phyloP scores from a whole-genome alignment of 2,888 invertebrate genomes.

The Lasioglossum calceatum region DNA sequence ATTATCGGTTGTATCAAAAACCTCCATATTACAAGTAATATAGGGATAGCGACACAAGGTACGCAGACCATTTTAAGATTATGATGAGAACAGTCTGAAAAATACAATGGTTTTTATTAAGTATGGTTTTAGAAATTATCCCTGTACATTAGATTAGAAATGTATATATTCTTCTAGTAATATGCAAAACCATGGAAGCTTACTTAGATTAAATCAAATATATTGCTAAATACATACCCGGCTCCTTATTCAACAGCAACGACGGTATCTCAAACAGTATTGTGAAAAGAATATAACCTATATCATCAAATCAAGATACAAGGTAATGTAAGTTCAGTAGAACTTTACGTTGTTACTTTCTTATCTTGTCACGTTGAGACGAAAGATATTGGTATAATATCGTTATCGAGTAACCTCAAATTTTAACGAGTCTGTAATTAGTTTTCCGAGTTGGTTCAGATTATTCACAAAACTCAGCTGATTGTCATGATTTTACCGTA shows the following conservation, averaged over 20 bases:
- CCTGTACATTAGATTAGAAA: background rate
- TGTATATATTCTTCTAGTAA: background rate
- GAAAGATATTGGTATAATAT: background rate
- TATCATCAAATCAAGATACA: background rate
- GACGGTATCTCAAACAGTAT: background rate
- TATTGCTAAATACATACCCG: background rate
- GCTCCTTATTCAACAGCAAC: background rate
- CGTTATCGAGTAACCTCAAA: constrained; percentile 6
- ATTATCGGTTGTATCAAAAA: constrained; percentile 93
- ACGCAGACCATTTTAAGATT: constrained; percentile 90
- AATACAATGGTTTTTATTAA: constrained; percentile 4
- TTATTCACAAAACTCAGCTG: constrained; percentile 2
- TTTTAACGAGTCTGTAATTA: constrained; percentile 5
- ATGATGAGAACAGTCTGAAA: constrained; percentile 5
- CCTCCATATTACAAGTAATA: constrained; percentile 93
- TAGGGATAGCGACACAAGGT: constrained; percentile 94
- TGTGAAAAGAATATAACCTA: constrained; percentile 35
- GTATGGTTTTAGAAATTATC: background rate
- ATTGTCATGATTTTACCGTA: background rate
- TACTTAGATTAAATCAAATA: constrained; percentile 1
- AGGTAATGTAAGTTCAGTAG: background rate
- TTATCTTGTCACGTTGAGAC: background rate
- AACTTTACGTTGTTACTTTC: background rate
- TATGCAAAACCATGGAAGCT: background rate
- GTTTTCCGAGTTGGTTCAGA: background rate